Percentiles rank a stretch among this genome's conserved stretches.
These are phyloP conservation scores for Eira barbara DNA, from an alignment of 2,113 vertebrate species.

Conservation along the genomic window DNA sequence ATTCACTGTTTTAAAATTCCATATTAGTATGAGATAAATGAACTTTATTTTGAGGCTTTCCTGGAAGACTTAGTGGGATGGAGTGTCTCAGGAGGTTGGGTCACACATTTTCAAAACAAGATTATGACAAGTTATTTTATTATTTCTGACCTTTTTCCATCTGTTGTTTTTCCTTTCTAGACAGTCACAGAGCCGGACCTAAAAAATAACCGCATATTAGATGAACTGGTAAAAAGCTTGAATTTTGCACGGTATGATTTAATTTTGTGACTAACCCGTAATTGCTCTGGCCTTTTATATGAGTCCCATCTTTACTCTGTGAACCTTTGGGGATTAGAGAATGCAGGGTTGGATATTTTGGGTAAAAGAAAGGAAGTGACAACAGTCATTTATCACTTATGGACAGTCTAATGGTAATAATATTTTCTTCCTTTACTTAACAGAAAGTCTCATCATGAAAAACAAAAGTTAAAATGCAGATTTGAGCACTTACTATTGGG, in stretches of 20 bases:
- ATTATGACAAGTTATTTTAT: slow-evolving; percentile 41
- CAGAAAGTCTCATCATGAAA: not conserved
- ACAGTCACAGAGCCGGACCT: slow-evolving; percentile 90
- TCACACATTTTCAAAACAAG: not conserved
- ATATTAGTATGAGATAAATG: not conserved
- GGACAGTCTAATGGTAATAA: not conserved
- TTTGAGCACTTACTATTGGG: not conserved
- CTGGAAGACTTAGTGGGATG: not conserved
- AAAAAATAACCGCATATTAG: slow-evolving; percentile 92
- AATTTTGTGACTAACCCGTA: slow-evolving; percentile 1
- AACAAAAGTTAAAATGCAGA: not conserved
- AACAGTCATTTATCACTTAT: not conserved
- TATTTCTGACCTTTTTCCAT: slow-evolving; percentile 59
- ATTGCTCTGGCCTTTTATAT: not conserved
- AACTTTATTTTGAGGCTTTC: slow-evolving; percentile 17
- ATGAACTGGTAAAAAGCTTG: slow-evolving; percentile 92
- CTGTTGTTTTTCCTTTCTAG: slow-evolving; percentile 80
- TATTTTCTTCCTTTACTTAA: not conserved
- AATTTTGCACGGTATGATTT: slow-evolving; percentile 87
- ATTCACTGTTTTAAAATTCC: slow-evolving; percentile 21
- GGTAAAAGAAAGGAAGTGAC: not conserved
- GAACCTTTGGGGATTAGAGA: not conserved
- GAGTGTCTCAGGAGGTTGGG: not conserved
- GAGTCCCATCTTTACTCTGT: not conserved
- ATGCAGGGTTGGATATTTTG: not conserved